Conservation (phyloP, 92 coral and sea anemone genomes). For the Zoanthus solanderi region DNA sequence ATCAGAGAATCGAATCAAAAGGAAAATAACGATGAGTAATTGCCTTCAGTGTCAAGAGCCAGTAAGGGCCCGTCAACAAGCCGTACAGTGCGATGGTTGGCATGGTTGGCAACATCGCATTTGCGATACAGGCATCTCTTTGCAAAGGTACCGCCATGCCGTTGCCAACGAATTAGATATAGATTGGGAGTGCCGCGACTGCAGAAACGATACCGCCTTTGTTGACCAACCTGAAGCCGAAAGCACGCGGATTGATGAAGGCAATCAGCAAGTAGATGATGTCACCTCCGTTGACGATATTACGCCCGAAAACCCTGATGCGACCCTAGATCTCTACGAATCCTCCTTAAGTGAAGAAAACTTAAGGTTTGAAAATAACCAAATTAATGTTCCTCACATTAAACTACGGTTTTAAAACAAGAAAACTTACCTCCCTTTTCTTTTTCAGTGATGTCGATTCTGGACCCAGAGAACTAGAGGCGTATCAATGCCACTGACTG, state of each 20-base stretch:
- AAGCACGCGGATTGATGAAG: slow-evolving; percentile 25
- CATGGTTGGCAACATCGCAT: background rate
- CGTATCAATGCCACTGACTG: slow-evolving; percentile 12
- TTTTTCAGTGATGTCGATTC: slow-evolving; percentile 2
- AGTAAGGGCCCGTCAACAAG: too few species aligned
- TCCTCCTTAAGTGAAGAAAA: background rate
- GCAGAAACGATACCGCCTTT: slow-evolving; percentile 12
- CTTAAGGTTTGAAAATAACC: background rate
- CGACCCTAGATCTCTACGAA: background rate
- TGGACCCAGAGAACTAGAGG: background rate
- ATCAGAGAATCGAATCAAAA: background rate
- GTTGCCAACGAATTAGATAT: background rate
- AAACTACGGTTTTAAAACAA: slow-evolving; percentile 1
- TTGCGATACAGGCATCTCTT: background rate
- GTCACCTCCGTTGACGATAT: background rate
- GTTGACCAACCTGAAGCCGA: background rate
- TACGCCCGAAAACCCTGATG: background rate
- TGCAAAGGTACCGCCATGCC: background rate
- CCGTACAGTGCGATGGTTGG: background rate
- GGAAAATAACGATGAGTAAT: background rate
- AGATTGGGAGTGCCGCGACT: slow-evolving; percentile 24
- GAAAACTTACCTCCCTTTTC: background rate
- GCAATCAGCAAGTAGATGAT: background rate
- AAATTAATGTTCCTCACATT: background rate
- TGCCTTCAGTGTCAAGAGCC: background rate